phyloP scores from a whole-genome alignment of 2,888 invertebrate genomes.

The Cetonia aurata region DNA sequence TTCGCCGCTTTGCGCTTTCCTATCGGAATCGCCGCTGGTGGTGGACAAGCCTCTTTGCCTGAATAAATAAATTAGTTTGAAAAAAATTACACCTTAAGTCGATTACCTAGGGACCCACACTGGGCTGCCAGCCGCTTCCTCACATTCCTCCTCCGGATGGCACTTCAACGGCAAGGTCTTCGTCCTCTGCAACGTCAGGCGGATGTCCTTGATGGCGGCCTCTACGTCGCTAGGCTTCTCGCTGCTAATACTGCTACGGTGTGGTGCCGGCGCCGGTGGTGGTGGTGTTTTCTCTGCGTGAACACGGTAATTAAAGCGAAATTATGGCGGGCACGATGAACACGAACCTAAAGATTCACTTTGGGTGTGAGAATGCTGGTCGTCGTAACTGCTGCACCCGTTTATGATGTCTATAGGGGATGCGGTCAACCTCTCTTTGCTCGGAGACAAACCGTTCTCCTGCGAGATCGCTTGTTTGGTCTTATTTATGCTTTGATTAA shows the following conservation, averaged over 20 bases:
- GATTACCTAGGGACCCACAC: slow-evolving; percentile 79
- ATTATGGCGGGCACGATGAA: background rate
- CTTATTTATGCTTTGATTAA: slow-evolving; percentile 72
- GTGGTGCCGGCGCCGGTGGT: slow-evolving; percentile 82
- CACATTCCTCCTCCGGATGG: slow-evolving; percentile 65
- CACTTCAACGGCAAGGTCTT: slow-evolving; percentile 73
- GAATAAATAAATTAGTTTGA: slow-evolving; percentile 55
- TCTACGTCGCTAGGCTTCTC: slow-evolving; percentile 66
- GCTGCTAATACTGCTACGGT: slow-evolving; percentile 68
- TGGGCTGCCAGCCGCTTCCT: slow-evolving; percentile 71
- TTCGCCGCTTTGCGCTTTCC: slow-evolving; percentile 77
- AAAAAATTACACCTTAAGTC: slow-evolving; percentile 46
- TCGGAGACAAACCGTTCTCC: slow-evolving; percentile 63
- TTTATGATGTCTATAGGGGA: slow-evolving; percentile 63
- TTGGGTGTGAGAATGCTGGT: slow-evolving; percentile 59
- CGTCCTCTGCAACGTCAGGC: slow-evolving; percentile 82
- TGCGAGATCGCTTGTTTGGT: slow-evolving; percentile 56
- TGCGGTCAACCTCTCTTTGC: slow-evolving; percentile 56
- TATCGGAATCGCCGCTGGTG: slow-evolving; percentile 73
- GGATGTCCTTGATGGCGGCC: slow-evolving; percentile 86
- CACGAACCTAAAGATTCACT: slow-evolving; percentile 61
- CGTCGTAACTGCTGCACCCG: slow-evolving; percentile 62
- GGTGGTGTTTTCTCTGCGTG: slow-evolving; percentile 73
- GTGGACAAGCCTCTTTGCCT: slow-evolving; percentile 71
- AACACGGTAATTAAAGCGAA: background rate